Evolutionary conservation across 2,888 invertebrate species (phyloP).

Genomic region (Chydorus sphaericus): DNA sequence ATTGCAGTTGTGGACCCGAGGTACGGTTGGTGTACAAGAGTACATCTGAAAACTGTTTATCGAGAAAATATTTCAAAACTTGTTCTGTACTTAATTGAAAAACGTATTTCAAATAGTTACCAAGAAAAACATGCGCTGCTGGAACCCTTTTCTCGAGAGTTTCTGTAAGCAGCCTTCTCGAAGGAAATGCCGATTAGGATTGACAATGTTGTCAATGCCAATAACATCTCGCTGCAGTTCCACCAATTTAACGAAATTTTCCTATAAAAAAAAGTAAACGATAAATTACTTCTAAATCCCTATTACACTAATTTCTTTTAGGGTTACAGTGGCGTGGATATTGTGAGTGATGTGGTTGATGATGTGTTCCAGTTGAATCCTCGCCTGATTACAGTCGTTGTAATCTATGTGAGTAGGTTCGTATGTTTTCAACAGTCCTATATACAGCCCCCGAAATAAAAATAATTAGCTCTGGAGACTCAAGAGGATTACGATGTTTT

Average conservation of each 20-base stretch:
- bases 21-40: constrained; percentile 64
- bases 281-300: neutral
- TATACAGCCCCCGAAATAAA: constrained; percentile 20
- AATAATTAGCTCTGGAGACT: constrained; percentile 14
- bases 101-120: constrained; percentile 38
- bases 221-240: constrained; percentile 76
- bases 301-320: too few relatives aligned
- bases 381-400: constrained; percentile 49
- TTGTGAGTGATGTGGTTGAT: constrained; percentile 31
- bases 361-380: constrained; percentile 40
- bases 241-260: constrained; percentile 69
- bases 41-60: constrained; percentile 89
- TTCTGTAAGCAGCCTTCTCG: constrained; percentile 92
- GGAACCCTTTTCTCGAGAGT: constrained; percentile 80
- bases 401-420: constrained; percentile 51
- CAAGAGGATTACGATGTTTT: neutral
- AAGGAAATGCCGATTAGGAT: constrained; percentile 65
- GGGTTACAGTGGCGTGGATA: constrained; percentile 14
- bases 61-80: neutral
- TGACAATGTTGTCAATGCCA: constrained; percentile 60
- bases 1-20: constrained; percentile 41
- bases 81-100: too few relatives aligned
- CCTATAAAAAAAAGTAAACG: constrained; percentile 29
- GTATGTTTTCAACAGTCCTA: constrained; percentile 55
- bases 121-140: constrained; percentile 92